phyloP scores from a whole-genome alignment of 2,113 vertebrate species.

The Thalassoma bifasciatum region DNA sequence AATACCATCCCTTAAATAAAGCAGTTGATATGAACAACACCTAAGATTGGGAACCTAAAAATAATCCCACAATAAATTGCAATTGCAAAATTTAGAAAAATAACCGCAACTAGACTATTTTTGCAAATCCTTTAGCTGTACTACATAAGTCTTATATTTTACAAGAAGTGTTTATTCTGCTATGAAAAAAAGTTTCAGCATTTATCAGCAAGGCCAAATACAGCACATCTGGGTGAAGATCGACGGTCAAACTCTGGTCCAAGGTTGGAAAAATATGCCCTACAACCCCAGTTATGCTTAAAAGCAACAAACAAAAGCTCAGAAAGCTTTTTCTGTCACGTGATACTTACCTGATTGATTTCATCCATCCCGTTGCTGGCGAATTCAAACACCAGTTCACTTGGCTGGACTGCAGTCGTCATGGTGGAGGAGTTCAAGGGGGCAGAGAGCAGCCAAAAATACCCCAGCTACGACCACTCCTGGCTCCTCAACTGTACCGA shows the following conservation, averaged over 20 bases:
- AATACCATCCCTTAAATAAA: too few relatives aligned
- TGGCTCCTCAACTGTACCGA: constrained; percentile 47
- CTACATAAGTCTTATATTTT: constrained; percentile 37
- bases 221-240: constrained; percentile 10
- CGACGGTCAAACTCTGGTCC: background rate
- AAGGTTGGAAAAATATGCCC: background rate
- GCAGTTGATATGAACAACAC: too few relatives aligned
- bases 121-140: too few relatives aligned
- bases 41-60: too few relatives aligned
- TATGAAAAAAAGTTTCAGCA: constrained; percentile 39
- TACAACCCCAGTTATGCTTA: background rate
- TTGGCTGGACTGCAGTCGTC: constrained; percentile 87
- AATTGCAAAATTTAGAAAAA: too few relatives aligned
- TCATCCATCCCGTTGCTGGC: constrained; percentile 92
- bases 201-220: constrained; percentile 29
- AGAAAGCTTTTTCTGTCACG: background rate
- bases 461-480: constrained; percentile 39
- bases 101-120: too few relatives aligned
- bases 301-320: constrained; percentile 15
- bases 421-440: constrained; percentile 76
- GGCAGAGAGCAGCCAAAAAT: constrained; percentile 67
- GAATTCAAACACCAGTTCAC: constrained; percentile 90
- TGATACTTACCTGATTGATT: constrained; percentile 82
- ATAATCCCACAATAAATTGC: too few relatives aligned
- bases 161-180: constrained; percentile 38